phyloP scores from a whole-genome alignment of 2,888 invertebrate species.

The Tiliacea aurago region DNA sequence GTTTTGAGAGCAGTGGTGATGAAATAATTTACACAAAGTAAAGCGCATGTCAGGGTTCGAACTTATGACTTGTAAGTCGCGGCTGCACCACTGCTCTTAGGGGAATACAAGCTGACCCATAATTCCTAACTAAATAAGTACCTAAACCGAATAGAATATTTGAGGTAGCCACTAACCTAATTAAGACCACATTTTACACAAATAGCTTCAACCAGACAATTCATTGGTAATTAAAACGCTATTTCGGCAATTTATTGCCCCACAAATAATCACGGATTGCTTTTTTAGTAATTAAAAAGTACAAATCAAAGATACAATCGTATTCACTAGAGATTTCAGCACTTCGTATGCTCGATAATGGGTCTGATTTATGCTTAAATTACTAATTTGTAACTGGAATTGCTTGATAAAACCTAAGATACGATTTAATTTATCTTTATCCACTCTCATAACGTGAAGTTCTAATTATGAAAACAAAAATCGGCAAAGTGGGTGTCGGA shows the following conservation, averaged over 20 bases:
- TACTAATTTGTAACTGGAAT: slow-evolving; percentile 20
- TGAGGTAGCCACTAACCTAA: slow-evolving; percentile 22
- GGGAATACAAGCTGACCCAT: neutral
- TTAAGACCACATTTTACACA: slow-evolving; percentile 39
- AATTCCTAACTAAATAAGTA: neutral
- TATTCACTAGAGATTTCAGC: slow-evolving; percentile 41
- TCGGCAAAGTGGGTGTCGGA: too few relatives aligned
- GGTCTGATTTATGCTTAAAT: slow-evolving; percentile 8
- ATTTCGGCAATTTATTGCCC: slow-evolving; percentile 39
- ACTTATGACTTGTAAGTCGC: too few relatives aligned
- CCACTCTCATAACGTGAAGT: too few relatives aligned
- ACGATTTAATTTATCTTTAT: neutral
- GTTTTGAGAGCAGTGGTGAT: too few relatives aligned
- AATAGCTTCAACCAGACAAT: slow-evolving; percentile 5
- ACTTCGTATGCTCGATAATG: slow-evolving; percentile 15
- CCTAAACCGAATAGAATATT: neutral
- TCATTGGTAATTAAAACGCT: slow-evolving; percentile 27
- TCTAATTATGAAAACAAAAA: too few relatives aligned
- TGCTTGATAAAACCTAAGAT: neutral
- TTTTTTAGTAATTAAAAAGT: slow-evolving; percentile 43
- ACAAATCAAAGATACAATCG: slow-evolving; percentile 33
- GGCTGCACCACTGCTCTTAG: too few relatives aligned
- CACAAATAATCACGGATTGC: slow-evolving; percentile 31
- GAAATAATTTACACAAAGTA: too few relatives aligned
- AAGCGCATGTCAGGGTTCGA: too few relatives aligned